Conservation (phyloP, 1,140 invertebrate species). For the Hylyphantes graminicola region DNA sequence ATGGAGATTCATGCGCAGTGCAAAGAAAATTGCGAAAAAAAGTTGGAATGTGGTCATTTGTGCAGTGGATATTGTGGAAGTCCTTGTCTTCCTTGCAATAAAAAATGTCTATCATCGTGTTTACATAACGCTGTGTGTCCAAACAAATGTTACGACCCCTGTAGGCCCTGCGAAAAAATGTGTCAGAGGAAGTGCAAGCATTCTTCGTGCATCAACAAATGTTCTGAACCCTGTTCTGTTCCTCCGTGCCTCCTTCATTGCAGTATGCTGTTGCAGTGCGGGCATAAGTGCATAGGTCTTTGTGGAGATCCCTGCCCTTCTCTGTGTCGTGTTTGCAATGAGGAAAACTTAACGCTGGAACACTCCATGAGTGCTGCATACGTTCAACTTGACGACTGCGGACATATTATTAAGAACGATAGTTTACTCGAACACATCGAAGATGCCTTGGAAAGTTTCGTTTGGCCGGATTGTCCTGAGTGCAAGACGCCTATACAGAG, state of each 20-base stretch:
- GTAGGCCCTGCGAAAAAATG: conserved; percentile 11
- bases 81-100: conserved; percentile 66
- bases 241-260: conserved; percentile 63
- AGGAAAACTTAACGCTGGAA: conserved; percentile 65
- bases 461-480: conserved; percentile 28
- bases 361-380: conserved; percentile 67
- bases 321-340: conserved; percentile 10
- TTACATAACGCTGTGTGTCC: background rate
- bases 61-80: conserved; percentile 50
- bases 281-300: conserved; percentile 70
- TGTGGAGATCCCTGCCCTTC: conserved; percentile 41
- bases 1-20: conserved; percentile 65
- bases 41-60: conserved; percentile 72
- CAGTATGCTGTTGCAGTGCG: conserved; percentile 69
- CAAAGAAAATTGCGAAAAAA: conserved; percentile 67
- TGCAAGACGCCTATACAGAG: background rate
- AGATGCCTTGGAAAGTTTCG: conserved; percentile 61
- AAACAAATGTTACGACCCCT: background rate
- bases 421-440: conserved; percentile 72
- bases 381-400: conserved; percentile 75
- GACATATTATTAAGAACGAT: conserved; percentile 73
- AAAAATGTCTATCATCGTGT: conserved; percentile 64
- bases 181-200: background rate
- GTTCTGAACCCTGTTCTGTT: conserved; percentile 19
- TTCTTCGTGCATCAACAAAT: conserved; percentile 14